Conservation (phyloP, 2,113 vertebrate species). For the Lepisosteus oculatus region DNA sequence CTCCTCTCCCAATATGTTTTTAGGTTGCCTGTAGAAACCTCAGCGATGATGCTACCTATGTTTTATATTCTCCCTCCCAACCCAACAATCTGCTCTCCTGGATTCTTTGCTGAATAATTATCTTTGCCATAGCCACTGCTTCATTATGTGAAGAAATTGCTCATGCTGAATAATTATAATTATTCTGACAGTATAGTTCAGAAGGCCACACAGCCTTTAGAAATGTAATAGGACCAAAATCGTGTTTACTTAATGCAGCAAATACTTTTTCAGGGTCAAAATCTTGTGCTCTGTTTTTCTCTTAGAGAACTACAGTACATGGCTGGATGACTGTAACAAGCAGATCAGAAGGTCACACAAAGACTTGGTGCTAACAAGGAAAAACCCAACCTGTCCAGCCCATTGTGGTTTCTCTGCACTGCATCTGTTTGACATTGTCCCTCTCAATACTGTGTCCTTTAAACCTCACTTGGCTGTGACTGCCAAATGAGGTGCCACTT, state of each 20-base stretch:
- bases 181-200: background rate
- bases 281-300: background rate
- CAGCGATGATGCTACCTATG: background rate
- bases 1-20: background rate
- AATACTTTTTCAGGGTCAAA: background rate
- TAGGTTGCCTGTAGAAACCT: background rate
- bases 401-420: background rate
- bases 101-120: constrained; percentile 11
- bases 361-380: background rate
- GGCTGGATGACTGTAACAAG: background rate
- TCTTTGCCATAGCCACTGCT: constrained; percentile 22
- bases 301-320: background rate
- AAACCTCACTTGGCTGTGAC: constrained; percentile 14
- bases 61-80: background rate
- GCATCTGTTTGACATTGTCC: background rate
- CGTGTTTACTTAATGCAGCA: constrained; percentile 10
- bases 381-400: background rate
- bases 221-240: background rate
- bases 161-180: constrained; percentile 12
- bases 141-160: constrained; percentile 16
- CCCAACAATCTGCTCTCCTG: background rate
- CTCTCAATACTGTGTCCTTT: constrained; percentile 1
- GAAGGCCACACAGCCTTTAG: background rate
- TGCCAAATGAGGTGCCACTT: constrained; percentile 2
- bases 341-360: background rate